Conservation (phyloP, 2,888 invertebrate species). For the Pasiphila rectangulata region DNA sequence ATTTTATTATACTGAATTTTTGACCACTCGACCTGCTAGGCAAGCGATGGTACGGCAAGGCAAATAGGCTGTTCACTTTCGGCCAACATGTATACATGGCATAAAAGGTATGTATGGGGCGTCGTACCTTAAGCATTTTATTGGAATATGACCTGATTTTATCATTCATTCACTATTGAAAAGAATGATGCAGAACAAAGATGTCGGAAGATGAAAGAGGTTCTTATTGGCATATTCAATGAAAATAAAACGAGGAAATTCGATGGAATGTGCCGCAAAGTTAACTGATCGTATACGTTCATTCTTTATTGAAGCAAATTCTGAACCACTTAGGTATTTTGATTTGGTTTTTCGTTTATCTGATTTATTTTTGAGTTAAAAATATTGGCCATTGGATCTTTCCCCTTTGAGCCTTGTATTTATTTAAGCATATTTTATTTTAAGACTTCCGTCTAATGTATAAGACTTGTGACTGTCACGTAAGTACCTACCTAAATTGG, state of each 20-base stretch:
- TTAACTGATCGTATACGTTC: slow-evolving; percentile 64
- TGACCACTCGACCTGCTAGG: too few species aligned
- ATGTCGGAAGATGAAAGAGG: slow-evolving; percentile 53
- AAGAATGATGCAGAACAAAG: slow-evolving; percentile 40
- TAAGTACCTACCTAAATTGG: neutral
- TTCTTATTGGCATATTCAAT: slow-evolving; percentile 56
- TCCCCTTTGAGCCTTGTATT: neutral
- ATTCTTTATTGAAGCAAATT: slow-evolving; percentile 34
- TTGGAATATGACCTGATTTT: slow-evolving; percentile 21
- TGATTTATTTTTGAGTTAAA: neutral
- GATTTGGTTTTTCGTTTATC: neutral
- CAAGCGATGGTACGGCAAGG: too few species aligned
- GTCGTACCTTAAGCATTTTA: slow-evolving; percentile 9
- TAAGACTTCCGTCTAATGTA: too few species aligned
- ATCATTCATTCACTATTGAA: slow-evolving; percentile 28
- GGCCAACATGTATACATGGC: too few species aligned
- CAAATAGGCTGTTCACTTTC: too few species aligned
- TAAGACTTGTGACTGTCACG: too few species aligned
- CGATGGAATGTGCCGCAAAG: slow-evolving; percentile 50
- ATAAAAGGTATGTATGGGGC: too few species aligned
- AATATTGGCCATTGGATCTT: too few species aligned
- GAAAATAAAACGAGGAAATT: slow-evolving; percentile 23
- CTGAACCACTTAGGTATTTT: slow-evolving; percentile 2
- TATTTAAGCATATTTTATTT: neutral
- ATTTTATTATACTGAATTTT: too few species aligned